Conservation (phyloP, 2,888 invertebrate species). For the Lacanobia oleracea region DNA sequence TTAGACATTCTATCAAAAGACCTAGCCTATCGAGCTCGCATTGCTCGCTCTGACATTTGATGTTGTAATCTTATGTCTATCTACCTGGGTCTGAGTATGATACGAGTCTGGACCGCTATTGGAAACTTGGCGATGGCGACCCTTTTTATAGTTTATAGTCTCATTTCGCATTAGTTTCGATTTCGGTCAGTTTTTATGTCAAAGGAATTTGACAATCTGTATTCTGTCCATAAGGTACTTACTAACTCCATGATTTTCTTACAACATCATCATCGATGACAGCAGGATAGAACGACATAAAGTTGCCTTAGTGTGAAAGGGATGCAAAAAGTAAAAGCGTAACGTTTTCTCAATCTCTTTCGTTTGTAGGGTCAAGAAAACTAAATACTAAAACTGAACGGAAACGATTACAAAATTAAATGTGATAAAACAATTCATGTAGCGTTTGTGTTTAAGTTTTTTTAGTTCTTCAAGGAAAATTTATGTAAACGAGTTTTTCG, state of each 20-base stretch:
- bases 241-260: neutral
- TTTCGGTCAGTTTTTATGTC: no score
- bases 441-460: constrained; percentile 26
- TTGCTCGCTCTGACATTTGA: no score
- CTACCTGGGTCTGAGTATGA: no score
- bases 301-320: constrained; percentile 8
- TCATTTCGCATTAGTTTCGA: no score
- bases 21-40: no score
- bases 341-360: constrained; percentile 41
- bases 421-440: constrained; percentile 34
- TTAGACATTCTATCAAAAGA: no score
- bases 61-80: no score
- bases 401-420: constrained; percentile 54
- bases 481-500: constrained; percentile 14
- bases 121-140: no score
- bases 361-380: constrained; percentile 43
- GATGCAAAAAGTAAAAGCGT: constrained; percentile 38
- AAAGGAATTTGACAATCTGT: no score
- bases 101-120: no score
- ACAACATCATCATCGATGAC: constrained; percentile 36
- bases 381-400: constrained; percentile 23
- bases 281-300: constrained; percentile 20
- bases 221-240: neutral
- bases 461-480: constrained; percentile 35
- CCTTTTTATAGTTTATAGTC: no score